Conservation (phyloP, 2,113 vertebrate genomes). For the Perccottus glenii region DNA sequence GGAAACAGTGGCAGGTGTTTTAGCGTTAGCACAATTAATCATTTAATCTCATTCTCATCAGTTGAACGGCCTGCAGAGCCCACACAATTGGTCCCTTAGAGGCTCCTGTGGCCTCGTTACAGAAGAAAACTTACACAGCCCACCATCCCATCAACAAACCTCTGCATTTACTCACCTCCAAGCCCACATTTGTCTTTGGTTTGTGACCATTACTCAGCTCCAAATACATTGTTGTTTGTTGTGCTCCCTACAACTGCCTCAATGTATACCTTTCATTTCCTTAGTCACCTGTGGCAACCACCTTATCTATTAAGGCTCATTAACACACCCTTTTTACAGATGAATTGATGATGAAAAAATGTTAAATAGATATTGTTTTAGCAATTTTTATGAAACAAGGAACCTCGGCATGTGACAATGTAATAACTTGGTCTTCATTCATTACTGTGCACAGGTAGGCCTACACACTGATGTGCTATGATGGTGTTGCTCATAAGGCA, state of each 20-base stretch:
- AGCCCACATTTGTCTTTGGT: conserved; percentile 43
- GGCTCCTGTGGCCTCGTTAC: conserved; percentile 45
- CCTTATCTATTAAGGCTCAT: too few species aligned
- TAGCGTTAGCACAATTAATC: conserved; percentile 55
- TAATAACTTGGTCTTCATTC: too few species aligned
- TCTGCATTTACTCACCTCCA: conserved; percentile 29
- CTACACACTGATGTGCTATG: too few species aligned
- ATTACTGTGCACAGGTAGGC: too few species aligned
- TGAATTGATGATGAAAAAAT: too few species aligned
- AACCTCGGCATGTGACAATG: too few species aligned
- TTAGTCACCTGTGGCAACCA: too few species aligned
- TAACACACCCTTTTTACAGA: too few species aligned
- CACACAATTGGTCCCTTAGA: conserved; percentile 64
- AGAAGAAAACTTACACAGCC: conserved; percentile 30
- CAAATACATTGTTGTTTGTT: neutral
- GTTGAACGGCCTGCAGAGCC: conserved; percentile 46
- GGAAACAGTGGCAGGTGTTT: conserved; percentile 29
- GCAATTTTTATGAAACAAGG: too few species aligned
- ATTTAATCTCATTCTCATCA: conserved; percentile 48
- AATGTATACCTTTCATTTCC: too few species aligned
- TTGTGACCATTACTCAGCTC: conserved; percentile 40
- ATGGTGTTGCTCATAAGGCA: too few species aligned
- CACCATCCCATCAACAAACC: conserved; percentile 37
- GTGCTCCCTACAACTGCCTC: neutral
- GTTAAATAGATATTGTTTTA: too few species aligned